Evolutionary conservation across 2,113 vertebrate genomes (phyloP).

Genomic region (Daphoenositta chrysoptera): DNA sequence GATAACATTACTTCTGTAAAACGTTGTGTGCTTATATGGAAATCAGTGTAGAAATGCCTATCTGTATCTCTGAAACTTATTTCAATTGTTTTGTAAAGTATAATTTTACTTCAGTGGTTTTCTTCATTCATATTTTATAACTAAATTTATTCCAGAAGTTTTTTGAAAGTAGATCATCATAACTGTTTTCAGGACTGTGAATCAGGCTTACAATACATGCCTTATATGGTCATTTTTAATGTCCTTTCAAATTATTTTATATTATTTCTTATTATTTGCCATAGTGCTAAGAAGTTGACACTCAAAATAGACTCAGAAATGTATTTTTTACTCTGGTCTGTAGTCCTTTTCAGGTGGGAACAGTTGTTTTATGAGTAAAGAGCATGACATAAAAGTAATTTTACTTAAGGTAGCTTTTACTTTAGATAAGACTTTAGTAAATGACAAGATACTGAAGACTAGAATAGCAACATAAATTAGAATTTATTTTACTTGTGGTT

Average conservation of each 20-base stretch:
- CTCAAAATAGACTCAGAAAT: background rate
- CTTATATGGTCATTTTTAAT: background rate
- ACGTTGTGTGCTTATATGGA: background rate
- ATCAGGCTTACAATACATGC: background rate
- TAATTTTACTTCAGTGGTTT: background rate
- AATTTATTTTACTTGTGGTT: background rate
- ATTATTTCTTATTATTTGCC: background rate
- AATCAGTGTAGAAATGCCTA: background rate
- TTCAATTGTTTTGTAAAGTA: background rate
- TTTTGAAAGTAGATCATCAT: background rate
- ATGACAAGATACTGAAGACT: background rate
- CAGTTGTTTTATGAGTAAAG: background rate
- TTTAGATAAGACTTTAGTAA: background rate
- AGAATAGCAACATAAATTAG: background rate
- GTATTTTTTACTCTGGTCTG: background rate
- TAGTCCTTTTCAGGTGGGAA: background rate
- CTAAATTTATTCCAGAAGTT: background rate
- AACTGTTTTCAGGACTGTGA: background rate
- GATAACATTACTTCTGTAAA: background rate
- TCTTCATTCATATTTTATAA: slow-evolving; percentile 4
- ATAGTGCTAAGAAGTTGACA: background rate
- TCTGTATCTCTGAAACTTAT: background rate
- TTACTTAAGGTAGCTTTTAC: background rate
- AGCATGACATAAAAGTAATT: background rate
- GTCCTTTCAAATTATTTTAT: background rate